phyloP scores from a whole-genome alignment of 2,888 invertebrate species.

The Trichogramma dendrolimi region DNA sequence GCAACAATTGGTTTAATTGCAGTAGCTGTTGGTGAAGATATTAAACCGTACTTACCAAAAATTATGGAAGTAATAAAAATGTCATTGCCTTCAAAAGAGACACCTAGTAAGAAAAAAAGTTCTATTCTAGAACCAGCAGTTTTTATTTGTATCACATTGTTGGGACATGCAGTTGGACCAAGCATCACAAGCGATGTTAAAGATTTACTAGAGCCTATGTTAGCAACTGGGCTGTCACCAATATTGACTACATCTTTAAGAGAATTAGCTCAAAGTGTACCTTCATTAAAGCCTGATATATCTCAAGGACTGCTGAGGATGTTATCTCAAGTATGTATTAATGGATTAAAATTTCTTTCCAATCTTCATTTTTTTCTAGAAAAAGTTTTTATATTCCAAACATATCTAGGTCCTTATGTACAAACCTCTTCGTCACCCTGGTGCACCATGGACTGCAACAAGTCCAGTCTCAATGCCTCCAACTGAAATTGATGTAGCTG shows the following conservation, averaged over 20 bases:
- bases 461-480: constrained; percentile 52
- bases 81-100: constrained; percentile 73
- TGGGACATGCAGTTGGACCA: constrained; percentile 82
- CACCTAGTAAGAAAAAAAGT: constrained; percentile 69
- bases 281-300: constrained; percentile 81
- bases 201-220: constrained; percentile 85
- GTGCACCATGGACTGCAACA: constrained; percentile 62
- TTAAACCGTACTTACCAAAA: constrained; percentile 72
- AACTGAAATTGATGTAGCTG: constrained; percentile 70
- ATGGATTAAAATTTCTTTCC: not conserved
- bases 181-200: constrained; percentile 73
- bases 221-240: constrained; percentile 85
- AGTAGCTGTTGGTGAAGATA: constrained; percentile 79
- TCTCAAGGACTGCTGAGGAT: constrained; percentile 89
- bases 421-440: constrained; percentile 76
- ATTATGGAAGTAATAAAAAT: constrained; percentile 81
- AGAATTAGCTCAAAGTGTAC: constrained; percentile 84
- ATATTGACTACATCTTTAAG: constrained; percentile 86
- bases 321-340: constrained; percentile 65
- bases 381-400: too few species aligned
- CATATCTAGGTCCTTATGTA: constrained; percentile 64
- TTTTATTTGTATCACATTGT: constrained; percentile 87
- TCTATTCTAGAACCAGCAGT: constrained; percentile 77
- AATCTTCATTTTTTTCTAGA: not conserved
- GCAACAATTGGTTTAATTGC: constrained; percentile 86